Evolutionary conservation across 1,140 invertebrate genomes (phyloP), one percentile per base, ranked within the genome.

Genomic region (Matsumurasca onukii): DNA sequence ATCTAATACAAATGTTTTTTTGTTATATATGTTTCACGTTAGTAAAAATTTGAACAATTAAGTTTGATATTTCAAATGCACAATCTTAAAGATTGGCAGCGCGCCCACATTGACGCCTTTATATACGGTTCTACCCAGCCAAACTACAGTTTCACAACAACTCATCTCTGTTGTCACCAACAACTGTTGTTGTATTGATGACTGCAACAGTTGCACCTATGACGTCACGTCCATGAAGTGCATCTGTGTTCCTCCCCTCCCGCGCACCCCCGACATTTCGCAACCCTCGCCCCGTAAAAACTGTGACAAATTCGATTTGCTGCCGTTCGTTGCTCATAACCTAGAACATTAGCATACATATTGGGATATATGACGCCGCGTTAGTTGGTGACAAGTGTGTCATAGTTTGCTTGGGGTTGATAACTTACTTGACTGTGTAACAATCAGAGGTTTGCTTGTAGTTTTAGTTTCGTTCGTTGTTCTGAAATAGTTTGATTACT

Each of bases 281-380:
- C 34, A 17, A 17, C 34, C 34, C 34, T n/a, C n/a, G n/a, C n/a
- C n/a, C n/a, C n/a, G n/a, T 45, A 17, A 45, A 45, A 45, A 45
- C 34, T 45, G 34, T 45, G 34, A 45, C 34, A 45, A 45, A 45
- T 45, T 45, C 34, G 34, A 45, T 45, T 45, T 45, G 34, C 34
- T 12, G 17, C 34, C 17, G 34, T n/a, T n/a, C n/a, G n/a, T 45
- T 45, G 34, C 17, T 45, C 34, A 17, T 45, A 45, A 45, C 34
- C 34, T 45, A 45, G 9, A 45, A 45, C 9, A 45, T 45, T 45
- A 45, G 34, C 34, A 45, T 45, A 45, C 9, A 45, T 45, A 45
- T 45, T 45, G 17, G 9, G 17, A 45, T 45, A 45, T 45, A 12
- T 45, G 34, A 9, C 17, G 17, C 9, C 9, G 9, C 34, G 34